A percentile compares a stretch with the other conserved stretches of the same genome.
Conservation (phyloP, 2,113 vertebrate genomes). For the Ginglymostoma cirratum region DNA sequence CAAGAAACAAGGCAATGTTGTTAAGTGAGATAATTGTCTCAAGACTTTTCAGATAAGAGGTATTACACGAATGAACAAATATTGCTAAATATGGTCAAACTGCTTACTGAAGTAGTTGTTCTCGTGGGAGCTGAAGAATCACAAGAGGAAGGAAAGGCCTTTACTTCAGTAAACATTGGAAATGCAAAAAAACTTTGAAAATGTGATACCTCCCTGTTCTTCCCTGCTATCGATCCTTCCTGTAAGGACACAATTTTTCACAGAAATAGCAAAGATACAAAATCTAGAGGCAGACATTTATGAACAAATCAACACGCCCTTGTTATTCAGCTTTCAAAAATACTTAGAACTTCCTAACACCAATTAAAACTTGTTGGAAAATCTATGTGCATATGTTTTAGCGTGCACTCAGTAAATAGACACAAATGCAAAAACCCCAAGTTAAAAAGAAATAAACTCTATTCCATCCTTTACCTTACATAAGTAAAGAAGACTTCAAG, state of each 20-base stretch:
- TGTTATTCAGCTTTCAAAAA: neutral
- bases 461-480: neutral
- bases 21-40: neutral
- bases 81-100: neutral
- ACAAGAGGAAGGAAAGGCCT: neutral
- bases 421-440: neutral
- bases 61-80: neutral
- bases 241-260: neutral
- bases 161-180: neutral
- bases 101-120: neutral
- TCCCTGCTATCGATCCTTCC: neutral
- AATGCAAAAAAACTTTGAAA: neutral
- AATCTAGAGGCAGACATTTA: neutral
- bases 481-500: neutral
- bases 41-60: neutral
- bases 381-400: neutral
- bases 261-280: neutral
- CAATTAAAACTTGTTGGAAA: neutral
- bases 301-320: neutral
- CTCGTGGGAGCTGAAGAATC: neutral
- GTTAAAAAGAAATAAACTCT: neutral
- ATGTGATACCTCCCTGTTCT: neutral
- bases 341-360: neutral
- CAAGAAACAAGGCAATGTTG: neutral
- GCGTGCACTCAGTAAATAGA: neutral